These are phyloP conservation scores for Drosophila ficusphila DNA, from an alignment of 1,140 invertebrate species.

Conservation along the genomic window DNA sequence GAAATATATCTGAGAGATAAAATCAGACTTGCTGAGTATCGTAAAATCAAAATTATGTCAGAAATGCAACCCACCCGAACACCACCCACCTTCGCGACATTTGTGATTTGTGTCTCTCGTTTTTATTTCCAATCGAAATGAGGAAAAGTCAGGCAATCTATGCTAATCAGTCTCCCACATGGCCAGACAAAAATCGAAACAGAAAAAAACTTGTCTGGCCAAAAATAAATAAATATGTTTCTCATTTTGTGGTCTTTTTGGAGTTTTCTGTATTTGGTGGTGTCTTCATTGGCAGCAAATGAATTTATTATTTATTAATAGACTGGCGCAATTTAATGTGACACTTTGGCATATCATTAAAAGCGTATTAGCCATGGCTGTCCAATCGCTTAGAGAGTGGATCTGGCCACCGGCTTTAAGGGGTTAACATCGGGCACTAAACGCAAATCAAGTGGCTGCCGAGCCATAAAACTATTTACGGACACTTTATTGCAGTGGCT, in stretches of 20 bases:
- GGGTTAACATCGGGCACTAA: constrained; percentile 17
- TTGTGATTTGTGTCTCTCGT: constrained; percentile 26
- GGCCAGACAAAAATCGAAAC: constrained; percentile 47
- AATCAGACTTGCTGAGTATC: constrained; percentile 19
- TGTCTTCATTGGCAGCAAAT: constrained; percentile 71
- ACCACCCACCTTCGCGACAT: constrained; percentile 24
- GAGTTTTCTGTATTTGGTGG: constrained; percentile 44
- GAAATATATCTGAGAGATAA: constrained; percentile 23
- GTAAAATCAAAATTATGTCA: constrained; percentile 61
- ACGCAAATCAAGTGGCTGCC: constrained; percentile 6
- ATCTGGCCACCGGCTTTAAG: constrained; percentile 1
- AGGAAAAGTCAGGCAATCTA: constrained; percentile 41
- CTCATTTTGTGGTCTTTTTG: constrained; percentile 10
- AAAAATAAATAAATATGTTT: constrained; percentile 74
- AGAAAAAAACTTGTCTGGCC: constrained; percentile 55
- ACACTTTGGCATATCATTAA: constrained; percentile 79
- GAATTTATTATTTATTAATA: constrained; percentile 80
- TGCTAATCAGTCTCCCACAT: constrained; percentile 81
- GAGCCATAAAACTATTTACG: constrained; percentile 43
- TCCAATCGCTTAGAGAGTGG: background rate
- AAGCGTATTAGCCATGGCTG: constrained; percentile 58
- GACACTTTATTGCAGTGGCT: background rate
- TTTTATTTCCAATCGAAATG: constrained; percentile 30
- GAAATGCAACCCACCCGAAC: constrained; percentile 43
- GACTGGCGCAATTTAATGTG: constrained; percentile 76